phyloP scores from a whole-genome alignment of 2,888 invertebrate genomes.

The Diogma glabrata region DNA sequence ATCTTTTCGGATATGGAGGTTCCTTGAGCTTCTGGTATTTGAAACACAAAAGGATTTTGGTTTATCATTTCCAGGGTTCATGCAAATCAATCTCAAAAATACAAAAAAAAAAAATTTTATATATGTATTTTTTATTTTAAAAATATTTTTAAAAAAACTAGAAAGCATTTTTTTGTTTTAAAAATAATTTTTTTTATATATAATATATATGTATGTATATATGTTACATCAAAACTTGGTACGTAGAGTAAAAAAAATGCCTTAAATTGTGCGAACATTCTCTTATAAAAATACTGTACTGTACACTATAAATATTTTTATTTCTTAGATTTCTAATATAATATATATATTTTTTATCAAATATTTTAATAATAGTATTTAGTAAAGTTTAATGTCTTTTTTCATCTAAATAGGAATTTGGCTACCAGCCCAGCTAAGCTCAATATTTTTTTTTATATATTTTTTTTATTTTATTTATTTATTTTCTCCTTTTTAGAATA shows the following conservation, averaged over 20 bases:
- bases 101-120: no score
- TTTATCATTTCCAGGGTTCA: no score
- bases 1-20: no score
- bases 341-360: conserved; percentile 6
- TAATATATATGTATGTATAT: background rate
- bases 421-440: conserved; percentile 10
- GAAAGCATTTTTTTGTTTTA: conserved; percentile 8
- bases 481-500: conserved; percentile 1
- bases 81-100: no score
- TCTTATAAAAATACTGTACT: conserved; percentile 9
- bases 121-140: conserved; percentile 8
- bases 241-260: conserved; percentile 10
- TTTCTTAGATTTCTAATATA: conserved; percentile 4
- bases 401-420: conserved; percentile 11
- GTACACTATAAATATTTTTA: conserved; percentile 7
- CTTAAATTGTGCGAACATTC: conserved; percentile 9
- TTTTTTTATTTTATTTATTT: conserved; percentile 4
- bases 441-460: conserved; percentile 1
- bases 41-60: no score
- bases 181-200: conserved; percentile 3
- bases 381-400: conserved; percentile 9
- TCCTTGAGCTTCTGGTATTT: no score
- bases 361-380: conserved; percentile 6
- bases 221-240: conserved; percentile 8
- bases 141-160: conserved; percentile 9